These are phyloP conservation scores for Reinhardtius hippoglossoides DNA, from an alignment of 2,113 vertebrate species.

Conservation along the genomic window DNA sequence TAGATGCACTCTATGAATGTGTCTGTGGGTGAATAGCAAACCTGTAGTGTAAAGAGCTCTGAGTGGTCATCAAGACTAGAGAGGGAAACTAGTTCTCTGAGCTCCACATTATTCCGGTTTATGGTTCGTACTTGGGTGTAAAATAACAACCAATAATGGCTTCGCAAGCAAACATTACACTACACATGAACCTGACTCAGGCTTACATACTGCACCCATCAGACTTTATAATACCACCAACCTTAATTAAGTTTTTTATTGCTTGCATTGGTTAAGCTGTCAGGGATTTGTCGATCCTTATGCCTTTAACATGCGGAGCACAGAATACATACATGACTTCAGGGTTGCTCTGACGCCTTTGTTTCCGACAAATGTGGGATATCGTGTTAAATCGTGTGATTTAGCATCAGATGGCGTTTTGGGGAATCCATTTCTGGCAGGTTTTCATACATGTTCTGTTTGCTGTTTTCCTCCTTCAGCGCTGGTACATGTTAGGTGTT, in stretches of 20 bases:
- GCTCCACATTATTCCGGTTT: constrained; percentile 27
- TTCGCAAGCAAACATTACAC: constrained; percentile 47
- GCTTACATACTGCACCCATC: constrained; percentile 46
- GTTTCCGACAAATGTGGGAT: constrained; percentile 22
- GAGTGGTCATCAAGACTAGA: no score
- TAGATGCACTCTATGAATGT: no score
- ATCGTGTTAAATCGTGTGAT: constrained; percentile 11
- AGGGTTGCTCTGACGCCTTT: constrained; percentile 37
- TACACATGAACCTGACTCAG: constrained; percentile 10
- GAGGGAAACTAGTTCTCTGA: constrained; percentile 28
- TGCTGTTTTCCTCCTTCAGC: constrained; percentile 24
- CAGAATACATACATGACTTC: constrained; percentile 33
- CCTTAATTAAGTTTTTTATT: constrained; percentile 36
- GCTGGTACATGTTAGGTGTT: constrained; percentile 24
- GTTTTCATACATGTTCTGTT: constrained; percentile 47
- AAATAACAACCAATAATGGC: constrained; percentile 47
- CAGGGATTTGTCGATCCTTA: constrained; percentile 35
- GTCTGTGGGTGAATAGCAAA: no score
- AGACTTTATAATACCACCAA: constrained; percentile 33
- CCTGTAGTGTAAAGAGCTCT: not conserved
- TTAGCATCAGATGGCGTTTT: constrained; percentile 39
- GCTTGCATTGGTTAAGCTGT: constrained; percentile 25
- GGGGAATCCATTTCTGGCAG: constrained; percentile 37
- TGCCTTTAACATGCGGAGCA: constrained; percentile 17
- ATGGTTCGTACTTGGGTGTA: constrained; percentile 16